Evolutionary conservation across 1,140 invertebrate species (phyloP).

Genomic region (Marisa cornuarietis): DNA sequence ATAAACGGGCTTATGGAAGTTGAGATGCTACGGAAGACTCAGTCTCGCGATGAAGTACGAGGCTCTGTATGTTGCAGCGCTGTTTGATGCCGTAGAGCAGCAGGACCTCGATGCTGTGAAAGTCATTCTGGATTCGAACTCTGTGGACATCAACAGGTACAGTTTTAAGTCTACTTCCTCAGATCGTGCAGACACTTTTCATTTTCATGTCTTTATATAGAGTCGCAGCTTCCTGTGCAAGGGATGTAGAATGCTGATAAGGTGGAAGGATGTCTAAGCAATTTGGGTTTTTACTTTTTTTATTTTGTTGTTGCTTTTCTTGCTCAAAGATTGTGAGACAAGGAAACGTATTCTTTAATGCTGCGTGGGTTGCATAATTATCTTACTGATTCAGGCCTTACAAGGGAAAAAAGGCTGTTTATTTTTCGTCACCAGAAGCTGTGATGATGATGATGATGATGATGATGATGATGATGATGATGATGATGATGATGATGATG

Average conservation of each 20-base stretch:
- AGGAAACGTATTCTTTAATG: too few relatives aligned
- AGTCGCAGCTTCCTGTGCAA: not conserved
- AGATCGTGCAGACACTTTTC: too few relatives aligned
- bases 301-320: not conserved
- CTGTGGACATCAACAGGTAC: slow-evolving; percentile 93
- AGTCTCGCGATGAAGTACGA: not conserved
- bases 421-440: too few relatives aligned
- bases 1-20: not conserved
- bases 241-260: not conserved
- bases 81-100: slow-evolving; percentile 93
- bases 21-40: not conserved
- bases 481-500: too few relatives aligned
- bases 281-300: not conserved
- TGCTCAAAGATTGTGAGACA: too few relatives aligned
- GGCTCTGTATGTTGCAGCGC: slow-evolving; percentile 69
- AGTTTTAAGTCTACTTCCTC: slow-evolving; percentile 17
- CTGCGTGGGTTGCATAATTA: too few relatives aligned
- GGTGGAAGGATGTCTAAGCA: not conserved
- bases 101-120: slow-evolving; percentile 89
- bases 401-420: too few relatives aligned
- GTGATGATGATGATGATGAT: too few relatives aligned
- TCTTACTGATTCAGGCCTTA: too few relatives aligned
- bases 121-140: slow-evolving; percentile 87
- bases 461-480: too few relatives aligned
- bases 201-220: too few relatives aligned